These are phyloP conservation scores for Sebastes glaucus DNA, from an alignment of 2,797 vertebrate species.

Conservation along the genomic window DNA sequence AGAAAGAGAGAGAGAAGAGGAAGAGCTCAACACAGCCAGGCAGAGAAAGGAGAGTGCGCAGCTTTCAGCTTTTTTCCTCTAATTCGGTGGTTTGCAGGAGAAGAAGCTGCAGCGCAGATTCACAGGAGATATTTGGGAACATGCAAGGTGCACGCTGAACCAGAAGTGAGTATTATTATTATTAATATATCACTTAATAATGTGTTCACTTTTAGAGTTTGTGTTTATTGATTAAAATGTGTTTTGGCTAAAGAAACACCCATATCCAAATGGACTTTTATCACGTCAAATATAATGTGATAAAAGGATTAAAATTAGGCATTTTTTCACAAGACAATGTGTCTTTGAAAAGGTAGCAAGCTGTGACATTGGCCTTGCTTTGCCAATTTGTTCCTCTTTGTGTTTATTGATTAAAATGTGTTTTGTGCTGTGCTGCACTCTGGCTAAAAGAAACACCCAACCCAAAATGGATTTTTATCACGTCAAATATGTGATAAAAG, in stretches of 20 bases:
- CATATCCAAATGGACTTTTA: neutral
- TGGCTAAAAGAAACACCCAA: neutral
- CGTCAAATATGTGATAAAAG: neutral
- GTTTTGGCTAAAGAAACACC: neutral
- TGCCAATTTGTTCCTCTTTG: slow-evolving; percentile 32
- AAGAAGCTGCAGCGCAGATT: slow-evolving; percentile 58
- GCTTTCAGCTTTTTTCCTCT: slow-evolving; percentile 41
- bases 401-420: neutral
- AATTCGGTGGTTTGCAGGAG: slow-evolving; percentile 41
- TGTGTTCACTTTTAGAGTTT: neutral
- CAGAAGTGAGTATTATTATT: slow-evolving; percentile 63
- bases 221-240: neutral
- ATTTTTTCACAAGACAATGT: slow-evolving; percentile 12
- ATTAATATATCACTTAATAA: neutral
- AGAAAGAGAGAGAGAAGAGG: slow-evolving; percentile 34
- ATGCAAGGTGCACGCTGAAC: slow-evolving; percentile 92
- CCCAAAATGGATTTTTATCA: neutral
- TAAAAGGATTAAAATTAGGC: neutral
- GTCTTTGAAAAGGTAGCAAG: slow-evolving; percentile 32
- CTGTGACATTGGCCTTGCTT: slow-evolving; percentile 57
- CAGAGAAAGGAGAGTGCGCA: slow-evolving; percentile 77
- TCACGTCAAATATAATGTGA: neutral
- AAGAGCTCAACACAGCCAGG: slow-evolving; percentile 46
- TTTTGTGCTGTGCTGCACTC: neutral
- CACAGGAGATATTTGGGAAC: slow-evolving; percentile 71